These are phyloP conservation scores for Pionites leucogaster DNA, from an alignment of 2,113 vertebrate genomes.

Conservation along the genomic window DNA sequence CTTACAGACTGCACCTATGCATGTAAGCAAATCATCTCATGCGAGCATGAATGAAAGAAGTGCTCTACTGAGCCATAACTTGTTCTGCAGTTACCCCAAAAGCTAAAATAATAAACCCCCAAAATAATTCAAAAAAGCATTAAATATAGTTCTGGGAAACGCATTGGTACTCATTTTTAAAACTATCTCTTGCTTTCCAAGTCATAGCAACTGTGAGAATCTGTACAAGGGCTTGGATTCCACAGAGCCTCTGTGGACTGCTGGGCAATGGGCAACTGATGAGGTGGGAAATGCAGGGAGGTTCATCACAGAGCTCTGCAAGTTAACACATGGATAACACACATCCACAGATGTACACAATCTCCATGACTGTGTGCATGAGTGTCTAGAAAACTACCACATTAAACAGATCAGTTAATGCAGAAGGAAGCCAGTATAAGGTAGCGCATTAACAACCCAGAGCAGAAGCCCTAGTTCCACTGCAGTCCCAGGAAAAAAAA, in stretches of 20 bases:
- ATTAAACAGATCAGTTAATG: background rate
- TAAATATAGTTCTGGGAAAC: background rate
- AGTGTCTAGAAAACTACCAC: background rate
- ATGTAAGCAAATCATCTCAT: background rate
- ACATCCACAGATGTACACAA: background rate
- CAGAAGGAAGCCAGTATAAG: background rate
- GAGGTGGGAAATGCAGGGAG: background rate
- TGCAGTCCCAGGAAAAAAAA: background rate
- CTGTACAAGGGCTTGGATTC: background rate
- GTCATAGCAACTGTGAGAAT: background rate
- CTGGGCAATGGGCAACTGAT: background rate
- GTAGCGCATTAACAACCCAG: background rate
- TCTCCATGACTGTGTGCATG: background rate
- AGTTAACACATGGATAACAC: background rate
- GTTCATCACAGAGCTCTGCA: background rate
- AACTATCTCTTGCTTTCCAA: background rate
- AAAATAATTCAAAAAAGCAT: background rate
- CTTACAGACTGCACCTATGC: background rate
- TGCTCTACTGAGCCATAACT: background rate
- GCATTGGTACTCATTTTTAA: background rate
- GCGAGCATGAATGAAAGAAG: background rate
- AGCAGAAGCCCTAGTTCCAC: background rate
- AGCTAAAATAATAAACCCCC: background rate
- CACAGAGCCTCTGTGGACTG: background rate
- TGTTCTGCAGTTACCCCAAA: background rate